Conservation (phyloP, 2,113 vertebrate genomes). For the Bothrops jararaca region DNA sequence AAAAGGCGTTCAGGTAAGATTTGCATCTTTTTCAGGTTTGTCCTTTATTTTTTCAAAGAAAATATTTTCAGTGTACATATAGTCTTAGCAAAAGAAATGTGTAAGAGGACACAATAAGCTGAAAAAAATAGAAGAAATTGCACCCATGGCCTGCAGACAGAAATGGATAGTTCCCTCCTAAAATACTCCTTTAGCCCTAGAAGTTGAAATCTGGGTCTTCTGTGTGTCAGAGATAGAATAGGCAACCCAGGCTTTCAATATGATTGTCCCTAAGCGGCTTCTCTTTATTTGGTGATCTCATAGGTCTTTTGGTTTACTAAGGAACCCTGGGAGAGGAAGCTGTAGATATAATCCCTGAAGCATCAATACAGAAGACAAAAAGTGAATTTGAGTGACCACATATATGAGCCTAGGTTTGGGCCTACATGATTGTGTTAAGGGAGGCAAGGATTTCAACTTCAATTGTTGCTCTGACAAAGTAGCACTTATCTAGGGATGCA, state of each 20-base stretch:
- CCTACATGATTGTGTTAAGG: too few species aligned
- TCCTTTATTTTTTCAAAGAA: background rate
- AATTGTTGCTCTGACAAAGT: too few species aligned
- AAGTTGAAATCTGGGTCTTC: background rate
- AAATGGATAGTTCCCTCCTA: background rate
- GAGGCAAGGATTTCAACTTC: too few species aligned
- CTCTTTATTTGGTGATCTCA: background rate
- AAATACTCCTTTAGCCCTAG: background rate
- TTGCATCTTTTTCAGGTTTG: background rate
- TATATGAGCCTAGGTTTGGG: background rate
- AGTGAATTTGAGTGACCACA: background rate
- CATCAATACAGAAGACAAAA: background rate
- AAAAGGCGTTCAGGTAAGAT: too few species aligned
- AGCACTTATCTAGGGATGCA: too few species aligned
- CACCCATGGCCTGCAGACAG: too few species aligned
- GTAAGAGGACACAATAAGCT: background rate
- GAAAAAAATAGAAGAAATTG: too few species aligned
- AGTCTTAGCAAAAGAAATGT: background rate
- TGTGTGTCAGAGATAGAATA: background rate
- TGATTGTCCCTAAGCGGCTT: background rate
- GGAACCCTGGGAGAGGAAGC: background rate
- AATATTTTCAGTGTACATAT: background rate
- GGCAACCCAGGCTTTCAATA: background rate
- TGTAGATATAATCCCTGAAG: too few species aligned
- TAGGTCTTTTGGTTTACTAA: background rate